Percentiles rank a stretch among this genome's conserved stretches.
Conservation (phyloP, 2,113 vertebrate genomes). For the Chiloscyllium plagiosum region DNA sequence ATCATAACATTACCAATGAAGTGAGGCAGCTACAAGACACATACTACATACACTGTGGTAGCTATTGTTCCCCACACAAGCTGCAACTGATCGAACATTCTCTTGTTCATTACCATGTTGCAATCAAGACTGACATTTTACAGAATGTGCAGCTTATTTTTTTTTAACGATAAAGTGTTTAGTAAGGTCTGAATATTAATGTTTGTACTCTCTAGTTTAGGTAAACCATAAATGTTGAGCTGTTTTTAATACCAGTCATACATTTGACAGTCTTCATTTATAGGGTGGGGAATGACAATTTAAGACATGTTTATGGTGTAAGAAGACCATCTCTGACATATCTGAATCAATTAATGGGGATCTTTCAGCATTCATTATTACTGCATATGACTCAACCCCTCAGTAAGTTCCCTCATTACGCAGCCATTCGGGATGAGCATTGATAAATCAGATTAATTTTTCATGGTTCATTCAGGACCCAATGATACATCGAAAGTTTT, state of each 20-base stretch:
- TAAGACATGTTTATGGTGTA: not conserved
- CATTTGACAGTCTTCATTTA: conserved; percentile 8
- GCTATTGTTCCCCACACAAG: not conserved
- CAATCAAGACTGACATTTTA: not conserved
- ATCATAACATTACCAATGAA: not conserved
- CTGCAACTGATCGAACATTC: not conserved
- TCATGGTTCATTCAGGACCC: not conserved
- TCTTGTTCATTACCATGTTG: not conserved
- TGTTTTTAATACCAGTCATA: conserved; percentile 35
- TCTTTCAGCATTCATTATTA: conserved; percentile 18
- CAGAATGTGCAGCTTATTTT: conserved; percentile 6
- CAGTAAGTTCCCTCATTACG: conserved; percentile 20
- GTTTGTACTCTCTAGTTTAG: not conserved
- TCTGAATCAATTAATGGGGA: conserved; percentile 17
- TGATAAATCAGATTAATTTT: conserved; percentile 31
- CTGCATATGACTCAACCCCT: conserved; percentile 10
- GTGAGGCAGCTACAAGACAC: not conserved
- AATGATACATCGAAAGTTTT: conserved; percentile 4
- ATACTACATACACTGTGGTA: not conserved
- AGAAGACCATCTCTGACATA: not conserved
- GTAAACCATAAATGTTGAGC: not conserved
- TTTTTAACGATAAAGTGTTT: not conserved
- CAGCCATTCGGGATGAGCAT: not conserved
- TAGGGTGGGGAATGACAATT: conserved; percentile 2
- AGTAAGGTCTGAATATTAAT: conserved; percentile 22